Evolutionary conservation across 2,113 vertebrate genomes (phyloP).

Genomic region (Psilopogon haemacephalus): DNA sequence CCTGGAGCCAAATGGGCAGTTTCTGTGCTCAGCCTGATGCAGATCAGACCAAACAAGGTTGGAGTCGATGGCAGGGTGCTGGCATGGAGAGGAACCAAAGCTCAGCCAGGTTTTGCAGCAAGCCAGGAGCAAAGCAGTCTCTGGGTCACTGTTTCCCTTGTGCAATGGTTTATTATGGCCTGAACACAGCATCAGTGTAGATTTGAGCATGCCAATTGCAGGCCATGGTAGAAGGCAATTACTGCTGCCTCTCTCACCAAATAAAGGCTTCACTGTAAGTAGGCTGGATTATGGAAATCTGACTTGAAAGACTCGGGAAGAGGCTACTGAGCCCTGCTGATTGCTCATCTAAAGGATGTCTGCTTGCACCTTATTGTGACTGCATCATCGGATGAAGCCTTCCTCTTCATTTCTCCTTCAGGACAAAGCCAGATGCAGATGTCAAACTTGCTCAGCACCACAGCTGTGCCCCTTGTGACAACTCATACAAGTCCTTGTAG

Average conservation of each 20-base stretch:
- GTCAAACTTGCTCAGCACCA: neutral
- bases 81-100: neutral
- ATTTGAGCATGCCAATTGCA: slow-evolving; percentile 13
- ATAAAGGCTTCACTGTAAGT: neutral
- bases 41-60: fast-evolving
- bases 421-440: neutral
- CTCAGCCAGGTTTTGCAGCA: neutral
- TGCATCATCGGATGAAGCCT: neutral
- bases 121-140: neutral
- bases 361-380: neutral
- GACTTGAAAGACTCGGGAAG: neutral
- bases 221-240: neutral
- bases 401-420: neutral
- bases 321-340: neutral
- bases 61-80: fast-evolving
- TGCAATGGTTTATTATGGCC: neutral
- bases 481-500: neutral
- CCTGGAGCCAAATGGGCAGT: neutral
- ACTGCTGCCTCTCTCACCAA: neutral
- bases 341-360: neutral
- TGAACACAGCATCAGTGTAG: neutral
- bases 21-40: neutral
- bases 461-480: neutral
- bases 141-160: neutral
- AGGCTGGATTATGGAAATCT: neutral